Evolutionary conservation across 2,113 vertebrate species (phyloP).

Genomic region (Mesembrinibis cayennensis): DNA sequence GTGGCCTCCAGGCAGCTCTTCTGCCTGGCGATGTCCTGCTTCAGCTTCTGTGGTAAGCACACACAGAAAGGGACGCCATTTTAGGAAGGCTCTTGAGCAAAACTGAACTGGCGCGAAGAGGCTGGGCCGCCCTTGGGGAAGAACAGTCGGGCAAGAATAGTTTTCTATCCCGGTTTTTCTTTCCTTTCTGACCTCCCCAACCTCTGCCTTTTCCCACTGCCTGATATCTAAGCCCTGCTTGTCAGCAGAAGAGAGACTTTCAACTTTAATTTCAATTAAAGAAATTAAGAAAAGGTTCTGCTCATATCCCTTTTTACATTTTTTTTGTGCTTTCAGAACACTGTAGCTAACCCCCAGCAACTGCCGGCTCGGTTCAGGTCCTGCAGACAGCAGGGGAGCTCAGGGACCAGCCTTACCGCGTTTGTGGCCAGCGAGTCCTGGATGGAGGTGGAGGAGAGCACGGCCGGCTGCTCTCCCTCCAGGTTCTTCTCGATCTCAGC

Average conservation of each 20-base stretch:
- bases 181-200: not conserved
- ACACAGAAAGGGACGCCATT: not conserved
- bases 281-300: not conserved
- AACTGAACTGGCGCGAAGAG: not conserved
- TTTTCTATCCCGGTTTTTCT: not conserved
- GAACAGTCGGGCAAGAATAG: not conserved
- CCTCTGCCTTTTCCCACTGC: not conserved
- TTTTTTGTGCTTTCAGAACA: not conserved
- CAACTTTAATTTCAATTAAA: no score
- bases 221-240: not conserved
- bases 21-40: constrained; percentile 90
- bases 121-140: not conserved
- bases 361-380: rapidly evolving
- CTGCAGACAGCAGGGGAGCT: not conserved
- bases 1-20: constrained; percentile 92
- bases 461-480: constrained; percentile 63
- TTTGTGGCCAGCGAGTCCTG: constrained; percentile 89
- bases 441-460: constrained; percentile 81
- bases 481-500: constrained; percentile 78
- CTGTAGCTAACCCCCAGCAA: not conserved
- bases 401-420: constrained; percentile 73
- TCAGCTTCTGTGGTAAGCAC: constrained; percentile 83
- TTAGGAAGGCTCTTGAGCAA: not conserved
- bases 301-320: not conserved
- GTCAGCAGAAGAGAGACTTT: not conserved